Evolutionary conservation across 2,113 vertebrate genomes (phyloP).

Genomic region (Mormoops blainvillei): DNA sequence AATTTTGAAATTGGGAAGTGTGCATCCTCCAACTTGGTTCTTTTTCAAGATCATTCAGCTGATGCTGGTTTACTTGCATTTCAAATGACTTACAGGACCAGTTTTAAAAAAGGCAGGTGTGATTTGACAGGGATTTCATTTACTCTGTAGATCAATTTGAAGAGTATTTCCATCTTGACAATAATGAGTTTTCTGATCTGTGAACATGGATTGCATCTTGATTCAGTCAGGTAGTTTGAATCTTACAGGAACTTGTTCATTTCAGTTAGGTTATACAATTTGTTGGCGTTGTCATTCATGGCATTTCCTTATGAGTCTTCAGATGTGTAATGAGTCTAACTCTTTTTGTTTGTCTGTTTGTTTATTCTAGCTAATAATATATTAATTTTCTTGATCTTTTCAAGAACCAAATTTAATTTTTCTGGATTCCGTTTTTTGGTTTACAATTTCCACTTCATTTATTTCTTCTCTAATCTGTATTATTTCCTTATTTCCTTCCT

Average conservation of each 20-base stretch:
- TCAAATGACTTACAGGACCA: not conserved
- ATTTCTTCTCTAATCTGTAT: not conserved
- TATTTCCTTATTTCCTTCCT: not conserved
- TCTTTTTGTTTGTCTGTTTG: not conserved
- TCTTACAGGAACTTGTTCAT: not conserved
- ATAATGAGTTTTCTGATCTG: not conserved
- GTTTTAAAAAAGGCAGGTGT: not conserved
- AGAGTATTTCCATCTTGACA: not conserved
- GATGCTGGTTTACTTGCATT: not conserved
- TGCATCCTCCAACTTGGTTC: not conserved
- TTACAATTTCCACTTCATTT: not conserved
- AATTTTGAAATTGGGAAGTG: not conserved
- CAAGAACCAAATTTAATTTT: not conserved
- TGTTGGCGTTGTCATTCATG: not conserved
- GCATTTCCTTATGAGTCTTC: not conserved
- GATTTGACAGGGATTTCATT: not conserved
- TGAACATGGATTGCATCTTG: not conserved
- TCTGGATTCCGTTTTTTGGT: not conserved
- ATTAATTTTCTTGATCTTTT: not conserved
- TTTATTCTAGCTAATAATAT: not conserved
- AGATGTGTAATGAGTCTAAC: not conserved
- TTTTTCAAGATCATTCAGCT: not conserved
- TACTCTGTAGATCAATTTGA: not conserved
- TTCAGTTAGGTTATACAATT: not conserved
- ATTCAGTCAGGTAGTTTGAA: not conserved